Conservation (phyloP, 2,888 invertebrate species). For the Nomada ferruginata region DNA sequence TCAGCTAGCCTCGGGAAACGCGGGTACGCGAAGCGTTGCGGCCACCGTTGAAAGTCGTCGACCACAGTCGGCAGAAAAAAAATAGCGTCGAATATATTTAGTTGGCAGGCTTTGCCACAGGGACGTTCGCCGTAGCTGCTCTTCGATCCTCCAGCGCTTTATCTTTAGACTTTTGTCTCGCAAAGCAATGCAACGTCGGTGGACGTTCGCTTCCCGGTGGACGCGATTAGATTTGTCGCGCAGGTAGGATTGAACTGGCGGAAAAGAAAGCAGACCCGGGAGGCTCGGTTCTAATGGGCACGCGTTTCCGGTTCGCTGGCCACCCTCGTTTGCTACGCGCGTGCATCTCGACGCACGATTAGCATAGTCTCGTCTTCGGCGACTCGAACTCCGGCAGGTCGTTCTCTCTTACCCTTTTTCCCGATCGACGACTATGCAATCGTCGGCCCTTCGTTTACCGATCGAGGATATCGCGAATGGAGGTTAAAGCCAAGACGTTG, state of each 20-base stretch:
- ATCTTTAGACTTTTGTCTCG: too few species aligned
- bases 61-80: background rate
- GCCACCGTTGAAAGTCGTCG: background rate
- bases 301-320: conserved; percentile 55
- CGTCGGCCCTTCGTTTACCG: background rate
- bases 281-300: conserved; percentile 59
- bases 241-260: conserved; percentile 22
- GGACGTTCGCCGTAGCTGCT: too few species aligned
- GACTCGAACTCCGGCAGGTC: background rate
- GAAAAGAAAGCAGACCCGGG: conserved; percentile 11
- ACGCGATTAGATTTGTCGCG: background rate
- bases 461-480: conserved; percentile 1
- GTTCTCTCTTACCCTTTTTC: too few species aligned
- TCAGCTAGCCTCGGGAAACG: conserved; percentile 8
- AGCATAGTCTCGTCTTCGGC: background rate
- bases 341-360: conserved; percentile 36
- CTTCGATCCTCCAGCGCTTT: too few species aligned
- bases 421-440: background rate
- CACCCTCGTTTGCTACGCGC: conserved; percentile 45
- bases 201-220: background rate
- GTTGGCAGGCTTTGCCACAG: too few species aligned
- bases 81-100: background rate
- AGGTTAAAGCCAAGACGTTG: conserved; percentile 41
- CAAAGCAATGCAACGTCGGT: background rate
- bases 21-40: conserved; percentile 9